Evolutionary conservation across 2,888 invertebrate genomes (phyloP), one percentile per base, ranked within the genome.

Genomic region (Listrodromus nycthemerus): DNA sequence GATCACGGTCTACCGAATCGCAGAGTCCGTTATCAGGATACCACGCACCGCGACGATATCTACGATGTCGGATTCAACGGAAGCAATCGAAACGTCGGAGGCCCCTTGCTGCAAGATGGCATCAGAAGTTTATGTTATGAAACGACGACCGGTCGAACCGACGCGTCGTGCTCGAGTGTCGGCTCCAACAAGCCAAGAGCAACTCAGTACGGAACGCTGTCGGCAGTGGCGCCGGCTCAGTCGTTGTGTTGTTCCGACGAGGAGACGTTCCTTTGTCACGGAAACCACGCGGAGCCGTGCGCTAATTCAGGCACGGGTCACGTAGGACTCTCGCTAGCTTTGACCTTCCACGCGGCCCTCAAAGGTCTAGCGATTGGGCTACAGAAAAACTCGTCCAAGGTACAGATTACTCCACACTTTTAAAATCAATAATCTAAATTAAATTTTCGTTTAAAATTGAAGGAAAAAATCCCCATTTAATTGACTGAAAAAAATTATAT

Each of bases 331-430:
- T 94, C 97, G 24, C 94, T 96, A 37, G 97, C 97, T 0, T 92
- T 98, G 73, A 96, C 97, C 0, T 95, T 97, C 83, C 98, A 98
- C 89, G 96, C 97, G 21, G 93, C 97, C 16, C 94, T 97, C 85
- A 97, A 98, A 91, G 98, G 98, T 1, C 91, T 97, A 73, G 97
- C 97, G 0, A 96, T 98, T 88, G 98, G 98, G 0, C 93, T 98
- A 50, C 97, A 97, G 92, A 94, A 94, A 77, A 94, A 95, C 16
- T 91, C 95, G 16, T 93, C 95, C 1, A 95, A 96, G 94, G 97
- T 97, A 91, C 85, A 48, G 37, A 37, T 16, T 45, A 45, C 16
- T 16, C 16, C 4, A 45, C 41, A 45, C 16, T 16, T 45, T 41
- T 41, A 16, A 16, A 3, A 4, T 16, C 16, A 45, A 45, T 45